phyloP scores from a whole-genome alignment of 1,140 invertebrate genomes.

The Nautilus pompilius region DNA sequence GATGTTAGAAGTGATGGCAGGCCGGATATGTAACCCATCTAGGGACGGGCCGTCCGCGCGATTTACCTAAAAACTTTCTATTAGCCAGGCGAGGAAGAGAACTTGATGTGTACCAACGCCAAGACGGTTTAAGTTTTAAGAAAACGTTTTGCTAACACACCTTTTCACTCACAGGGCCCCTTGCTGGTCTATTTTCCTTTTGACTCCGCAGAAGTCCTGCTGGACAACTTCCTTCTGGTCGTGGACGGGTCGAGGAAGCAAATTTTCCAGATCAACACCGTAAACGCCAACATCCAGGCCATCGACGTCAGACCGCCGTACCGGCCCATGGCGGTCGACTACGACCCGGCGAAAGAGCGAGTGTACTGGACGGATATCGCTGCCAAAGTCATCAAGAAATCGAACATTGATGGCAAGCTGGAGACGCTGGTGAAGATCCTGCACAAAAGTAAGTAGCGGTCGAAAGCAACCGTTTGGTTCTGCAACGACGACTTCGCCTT shows the following conservation, averaged over 20 bases:
- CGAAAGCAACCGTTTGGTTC: neutral
- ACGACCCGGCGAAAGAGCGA: constrained; percentile 55
- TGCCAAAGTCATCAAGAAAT: constrained; percentile 27
- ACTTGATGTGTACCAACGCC: too few species aligned
- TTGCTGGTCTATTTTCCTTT: neutral
- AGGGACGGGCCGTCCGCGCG: too few species aligned
- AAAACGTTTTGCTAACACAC: too few species aligned
- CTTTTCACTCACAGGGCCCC: too few species aligned
- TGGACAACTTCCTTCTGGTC: constrained; percentile 34
- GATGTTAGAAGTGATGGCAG: too few species aligned
- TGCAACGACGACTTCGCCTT: neutral
- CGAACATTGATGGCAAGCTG: constrained; percentile 17
- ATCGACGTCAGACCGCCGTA: constrained; percentile 7
- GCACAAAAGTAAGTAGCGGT: constrained; percentile 57
- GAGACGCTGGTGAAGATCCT: constrained; percentile 63
- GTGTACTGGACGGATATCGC: constrained; percentile 57
- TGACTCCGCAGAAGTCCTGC: constrained; percentile 8
- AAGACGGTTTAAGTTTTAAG: too few species aligned
- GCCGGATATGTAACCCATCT: too few species aligned
- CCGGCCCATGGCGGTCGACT: constrained; percentile 31
- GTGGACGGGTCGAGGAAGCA: constrained; percentile 36
- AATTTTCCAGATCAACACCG: constrained; percentile 27
- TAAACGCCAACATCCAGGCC: constrained; percentile 15
- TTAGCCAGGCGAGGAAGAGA: too few species aligned
- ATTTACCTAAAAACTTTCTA: too few species aligned